Conservation (phyloP, 2,888 invertebrate genomes). For the Bellardia bayeri region DNA sequence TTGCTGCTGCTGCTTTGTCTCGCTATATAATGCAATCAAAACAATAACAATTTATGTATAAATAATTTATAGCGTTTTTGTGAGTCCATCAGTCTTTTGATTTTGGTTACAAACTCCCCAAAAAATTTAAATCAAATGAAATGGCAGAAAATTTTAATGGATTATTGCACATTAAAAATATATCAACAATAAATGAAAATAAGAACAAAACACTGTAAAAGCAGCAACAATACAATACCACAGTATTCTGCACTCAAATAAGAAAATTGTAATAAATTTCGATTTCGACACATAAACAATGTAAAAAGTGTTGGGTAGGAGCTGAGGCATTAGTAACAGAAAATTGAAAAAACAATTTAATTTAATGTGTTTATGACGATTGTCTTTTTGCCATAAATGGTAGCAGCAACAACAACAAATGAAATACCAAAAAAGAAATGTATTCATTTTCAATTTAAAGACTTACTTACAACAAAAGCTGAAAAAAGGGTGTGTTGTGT, state of each 20-base stretch:
- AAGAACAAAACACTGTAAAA: slow-evolving; percentile 32
- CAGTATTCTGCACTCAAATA: slow-evolving; percentile 55
- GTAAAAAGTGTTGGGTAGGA: slow-evolving; percentile 45
- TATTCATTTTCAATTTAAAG: slow-evolving; percentile 69
- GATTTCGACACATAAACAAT: slow-evolving; percentile 74
- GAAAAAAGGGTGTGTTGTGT: slow-evolving; percentile 65
- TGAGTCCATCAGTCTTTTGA: not conserved
- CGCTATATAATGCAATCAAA: slow-evolving; percentile 8
- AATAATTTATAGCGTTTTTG: slow-evolving; percentile 54
- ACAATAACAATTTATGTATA: slow-evolving; percentile 26
- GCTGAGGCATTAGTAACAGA: slow-evolving; percentile 58
- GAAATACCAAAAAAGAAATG: slow-evolving; percentile 49
- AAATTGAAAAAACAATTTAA: slow-evolving; percentile 81
- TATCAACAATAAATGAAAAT: slow-evolving; percentile 58
- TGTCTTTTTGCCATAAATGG: slow-evolving; percentile 74
- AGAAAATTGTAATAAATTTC: slow-evolving; percentile 73
- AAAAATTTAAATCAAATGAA: slow-evolving; percentile 3
- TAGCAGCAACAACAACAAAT: not conserved
- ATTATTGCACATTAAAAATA: slow-evolving; percentile 74
- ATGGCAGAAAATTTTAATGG: slow-evolving; percentile 75
- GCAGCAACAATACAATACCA: slow-evolving; percentile 61
- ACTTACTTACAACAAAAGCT: slow-evolving; percentile 69
- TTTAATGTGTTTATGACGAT: slow-evolving; percentile 82
- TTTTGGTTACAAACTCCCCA: slow-evolving; percentile 2
- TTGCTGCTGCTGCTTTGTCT: not conserved